A percentile compares a stretch with the other conserved stretches of the same genome.
Evolutionary conservation across 2,113 vertebrate species (phyloP).

Genomic region (Rhinichthys klamathensis): DNA sequence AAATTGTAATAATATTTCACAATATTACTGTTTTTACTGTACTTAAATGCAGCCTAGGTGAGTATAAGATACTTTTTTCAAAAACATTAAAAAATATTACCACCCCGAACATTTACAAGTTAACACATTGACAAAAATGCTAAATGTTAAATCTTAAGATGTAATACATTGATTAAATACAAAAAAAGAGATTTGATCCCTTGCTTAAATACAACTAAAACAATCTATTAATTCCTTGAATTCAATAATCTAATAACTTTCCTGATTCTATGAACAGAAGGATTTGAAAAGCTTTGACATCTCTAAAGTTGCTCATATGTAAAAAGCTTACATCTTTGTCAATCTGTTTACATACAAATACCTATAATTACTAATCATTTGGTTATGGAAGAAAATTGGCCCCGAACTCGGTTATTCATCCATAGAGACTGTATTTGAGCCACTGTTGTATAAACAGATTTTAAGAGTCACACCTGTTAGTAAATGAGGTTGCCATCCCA

Average conservation of each 20-base stretch:
- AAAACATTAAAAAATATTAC: neutral
- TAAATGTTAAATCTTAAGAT: neutral
- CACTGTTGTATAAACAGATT: conserved; percentile 19
- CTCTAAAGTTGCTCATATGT: neutral
- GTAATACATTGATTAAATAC: neutral
- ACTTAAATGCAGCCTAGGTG: neutral
- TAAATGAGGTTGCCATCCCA: conserved; percentile 7
- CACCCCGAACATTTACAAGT: neutral
- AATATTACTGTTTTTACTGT: neutral
- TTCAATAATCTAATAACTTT: neutral
- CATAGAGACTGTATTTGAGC: neutral
- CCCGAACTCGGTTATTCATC: neutral
- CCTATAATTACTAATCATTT: neutral
- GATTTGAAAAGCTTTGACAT: neutral
- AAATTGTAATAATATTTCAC: neutral
- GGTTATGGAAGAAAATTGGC: neutral
- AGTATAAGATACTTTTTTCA: neutral
- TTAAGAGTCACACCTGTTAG: conserved; percentile 25
- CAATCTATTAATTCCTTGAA: neutral
- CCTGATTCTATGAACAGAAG: neutral
- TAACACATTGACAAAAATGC: too few species aligned
- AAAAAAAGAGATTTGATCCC: neutral
- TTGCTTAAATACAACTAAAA: neutral
- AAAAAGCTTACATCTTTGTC: neutral
- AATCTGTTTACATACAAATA: neutral